These are phyloP conservation scores for Desmodus rotundus DNA, from an alignment of 2,113 vertebrate genomes.

Conservation along the genomic window DNA sequence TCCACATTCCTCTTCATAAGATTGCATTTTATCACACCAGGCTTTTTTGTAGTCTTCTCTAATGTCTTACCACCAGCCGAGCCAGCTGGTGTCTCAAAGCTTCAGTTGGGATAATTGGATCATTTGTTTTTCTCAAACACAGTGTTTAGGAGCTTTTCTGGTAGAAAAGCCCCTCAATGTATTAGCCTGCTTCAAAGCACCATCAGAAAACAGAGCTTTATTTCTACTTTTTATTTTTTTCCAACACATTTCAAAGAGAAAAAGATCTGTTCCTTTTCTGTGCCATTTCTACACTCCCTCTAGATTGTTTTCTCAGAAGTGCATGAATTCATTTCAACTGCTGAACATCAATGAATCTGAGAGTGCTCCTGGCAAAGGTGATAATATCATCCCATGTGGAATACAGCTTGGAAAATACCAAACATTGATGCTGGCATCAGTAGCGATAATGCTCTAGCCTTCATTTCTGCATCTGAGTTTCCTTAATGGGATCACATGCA, in stretches of 20 bases:
- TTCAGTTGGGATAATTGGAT: constrained; percentile 58
- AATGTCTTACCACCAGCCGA: constrained; percentile 41
- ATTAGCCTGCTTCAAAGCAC: background rate
- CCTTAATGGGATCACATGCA: background rate
- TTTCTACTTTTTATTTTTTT: background rate
- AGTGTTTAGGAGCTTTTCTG: background rate
- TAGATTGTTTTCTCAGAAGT: background rate
- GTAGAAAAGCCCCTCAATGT: constrained; percentile 25
- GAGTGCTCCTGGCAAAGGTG: background rate
- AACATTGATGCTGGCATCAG: background rate
- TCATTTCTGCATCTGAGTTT: constrained; percentile 38
- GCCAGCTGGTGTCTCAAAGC: constrained; percentile 49
- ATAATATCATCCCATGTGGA: background rate
- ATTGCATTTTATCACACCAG: background rate
- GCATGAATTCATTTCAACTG: background rate
- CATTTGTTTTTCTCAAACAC: constrained; percentile 63
- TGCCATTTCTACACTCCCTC: background rate
- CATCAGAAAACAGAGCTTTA: background rate
- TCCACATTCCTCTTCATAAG: background rate
- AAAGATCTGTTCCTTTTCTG: background rate
- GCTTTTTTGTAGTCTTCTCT: constrained; percentile 37
- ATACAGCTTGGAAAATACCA: background rate
- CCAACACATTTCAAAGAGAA: constrained; percentile 20
- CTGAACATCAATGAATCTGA: background rate
- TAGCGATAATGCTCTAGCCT: background rate